These are phyloP conservation scores for Habrosyne pyritoides DNA, from an alignment of 2,888 invertebrate genomes.

Conservation along the genomic window DNA sequence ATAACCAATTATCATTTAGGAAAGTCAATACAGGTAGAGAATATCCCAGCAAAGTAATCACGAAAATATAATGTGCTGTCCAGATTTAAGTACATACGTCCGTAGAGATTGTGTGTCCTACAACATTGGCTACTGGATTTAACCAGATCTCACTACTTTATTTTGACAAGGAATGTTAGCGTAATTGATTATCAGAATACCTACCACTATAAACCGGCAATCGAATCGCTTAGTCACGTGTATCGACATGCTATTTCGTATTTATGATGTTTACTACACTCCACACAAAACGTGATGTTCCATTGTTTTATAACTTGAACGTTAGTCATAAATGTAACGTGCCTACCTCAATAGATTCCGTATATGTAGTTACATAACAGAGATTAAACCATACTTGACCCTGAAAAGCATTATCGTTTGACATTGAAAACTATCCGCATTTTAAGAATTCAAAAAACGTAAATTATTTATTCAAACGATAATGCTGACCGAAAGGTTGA, in stretches of 20 bases:
- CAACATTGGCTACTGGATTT: too few species aligned
- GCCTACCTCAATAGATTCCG: background rate
- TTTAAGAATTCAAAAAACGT: too few species aligned
- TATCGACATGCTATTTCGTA: background rate
- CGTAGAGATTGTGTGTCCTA: too few species aligned
- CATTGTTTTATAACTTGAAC: background rate
- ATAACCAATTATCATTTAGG: too few species aligned
- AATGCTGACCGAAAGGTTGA: too few species aligned
- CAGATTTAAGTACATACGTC: too few species aligned
- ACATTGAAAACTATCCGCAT: background rate
- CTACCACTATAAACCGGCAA: background rate
- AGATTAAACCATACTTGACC: background rate
- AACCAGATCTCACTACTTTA: background rate
- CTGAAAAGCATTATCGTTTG: background rate
- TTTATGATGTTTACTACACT: slow-evolving; percentile 1
- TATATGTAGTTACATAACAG: background rate
- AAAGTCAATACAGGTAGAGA: too few species aligned
- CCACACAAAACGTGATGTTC: background rate
- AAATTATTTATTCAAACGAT: too few species aligned
- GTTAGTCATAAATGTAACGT: background rate
- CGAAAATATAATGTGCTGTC: too few species aligned
- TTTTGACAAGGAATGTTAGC: background rate
- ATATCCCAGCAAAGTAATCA: too few species aligned
- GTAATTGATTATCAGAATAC: background rate
- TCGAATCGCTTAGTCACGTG: background rate